Conservation (phyloP, 2,888 invertebrate species). For the Epistrophe grossulariae region DNA sequence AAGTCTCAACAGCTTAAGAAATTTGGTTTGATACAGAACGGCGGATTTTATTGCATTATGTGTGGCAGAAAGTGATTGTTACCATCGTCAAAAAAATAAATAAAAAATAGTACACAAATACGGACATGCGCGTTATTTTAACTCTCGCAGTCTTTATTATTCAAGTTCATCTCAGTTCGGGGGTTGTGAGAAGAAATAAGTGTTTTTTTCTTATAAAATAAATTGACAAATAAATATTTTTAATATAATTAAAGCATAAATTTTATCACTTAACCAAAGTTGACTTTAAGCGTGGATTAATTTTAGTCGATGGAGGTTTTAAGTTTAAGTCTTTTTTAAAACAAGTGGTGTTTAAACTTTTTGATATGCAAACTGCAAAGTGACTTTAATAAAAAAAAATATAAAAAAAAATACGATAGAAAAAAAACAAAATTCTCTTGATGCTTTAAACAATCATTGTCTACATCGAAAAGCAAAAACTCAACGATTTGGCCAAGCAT, state of each 20-base stretch:
- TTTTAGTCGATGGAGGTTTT: neutral
- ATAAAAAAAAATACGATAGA: neutral
- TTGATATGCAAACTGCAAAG: slow-evolving; percentile 15
- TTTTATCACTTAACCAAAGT: neutral
- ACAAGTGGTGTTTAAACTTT: neutral
- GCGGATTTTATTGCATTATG: slow-evolving; percentile 34
- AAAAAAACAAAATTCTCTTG: slow-evolving; percentile 18
- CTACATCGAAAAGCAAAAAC: slow-evolving; percentile 23
- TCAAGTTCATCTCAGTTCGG: slow-evolving; percentile 44
- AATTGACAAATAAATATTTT: slow-evolving; percentile 32
- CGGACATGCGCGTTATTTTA: slow-evolving; percentile 47
- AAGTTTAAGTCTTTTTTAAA: neutral
- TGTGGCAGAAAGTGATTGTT: slow-evolving; percentile 30
- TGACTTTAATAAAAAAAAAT: slow-evolving; percentile 10
- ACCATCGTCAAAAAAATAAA: slow-evolving; percentile 11
- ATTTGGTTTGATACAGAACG: slow-evolving; percentile 29
- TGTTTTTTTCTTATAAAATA: slow-evolving; percentile 26
- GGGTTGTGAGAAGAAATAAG: slow-evolving; percentile 44
- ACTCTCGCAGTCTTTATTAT: slow-evolving; percentile 20
- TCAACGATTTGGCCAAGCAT: slow-evolving; percentile 20
- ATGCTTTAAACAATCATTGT: slow-evolving; percentile 32
- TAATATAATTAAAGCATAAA: neutral
- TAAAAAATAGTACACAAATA: slow-evolving; percentile 11
- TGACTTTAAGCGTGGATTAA: neutral
- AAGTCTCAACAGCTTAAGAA: slow-evolving; percentile 23